Percentiles rank a stretch among this genome's conserved stretches.
These are phyloP conservation scores for Hydra vulgaris DNA, from an alignment of 30 jellyfish, hydroid and myxozoan species.

Conservation along the genomic window DNA sequence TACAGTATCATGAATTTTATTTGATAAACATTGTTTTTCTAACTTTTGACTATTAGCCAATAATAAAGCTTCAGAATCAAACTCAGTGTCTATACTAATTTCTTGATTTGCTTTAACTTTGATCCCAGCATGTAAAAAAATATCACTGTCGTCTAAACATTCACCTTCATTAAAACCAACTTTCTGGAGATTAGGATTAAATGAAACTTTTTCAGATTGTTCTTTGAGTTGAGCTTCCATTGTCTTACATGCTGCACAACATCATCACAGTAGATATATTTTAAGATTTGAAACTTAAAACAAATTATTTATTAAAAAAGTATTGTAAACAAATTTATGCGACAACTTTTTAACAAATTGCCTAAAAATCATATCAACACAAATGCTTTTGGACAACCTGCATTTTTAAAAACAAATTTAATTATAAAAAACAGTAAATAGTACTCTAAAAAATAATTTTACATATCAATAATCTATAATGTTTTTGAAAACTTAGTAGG, in stretches of 20 bases:
- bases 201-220: neutral
- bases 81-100: neutral
- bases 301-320: no score
- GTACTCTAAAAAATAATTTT: no score
- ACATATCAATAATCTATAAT: no score
- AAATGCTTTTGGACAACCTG: no score
- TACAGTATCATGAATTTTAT: neutral
- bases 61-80: neutral
- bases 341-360: no score
- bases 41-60: neutral
- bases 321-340: no score
- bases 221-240: neutral
- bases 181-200: neutral
- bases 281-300: no score
- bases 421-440: no score
- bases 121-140: slow-evolving; percentile 21
- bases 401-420: no score
- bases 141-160: slow-evolving; percentile 26
- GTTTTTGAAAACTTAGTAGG: no score
- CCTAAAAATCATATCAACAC: no score
- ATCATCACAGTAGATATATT: no score
- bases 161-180: slow-evolving; percentile 7
- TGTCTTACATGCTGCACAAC: neutral
- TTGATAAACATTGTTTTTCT: neutral
- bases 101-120: slow-evolving; percentile 12